Evolutionary conservation across 1,140 invertebrate species (phyloP).

Genomic region (Caerostris extrusa): DNA sequence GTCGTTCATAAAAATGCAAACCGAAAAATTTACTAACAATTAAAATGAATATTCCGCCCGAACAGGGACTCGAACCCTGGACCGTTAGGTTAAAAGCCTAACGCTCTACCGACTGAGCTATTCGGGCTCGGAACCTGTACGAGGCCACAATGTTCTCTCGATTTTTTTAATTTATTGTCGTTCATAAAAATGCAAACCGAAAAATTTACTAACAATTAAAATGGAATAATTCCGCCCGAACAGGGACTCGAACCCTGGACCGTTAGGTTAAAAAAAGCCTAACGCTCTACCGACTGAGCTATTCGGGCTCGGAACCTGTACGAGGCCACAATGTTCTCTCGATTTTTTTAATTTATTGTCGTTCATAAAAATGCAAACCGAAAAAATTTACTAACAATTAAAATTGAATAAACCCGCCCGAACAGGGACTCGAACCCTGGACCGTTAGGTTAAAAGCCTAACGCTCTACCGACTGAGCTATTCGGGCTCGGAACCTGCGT

Average conservation of each 20-base stretch:
- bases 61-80: slow-evolving; percentile 78
- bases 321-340: too few species aligned
- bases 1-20: too few species aligned
- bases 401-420: background rate
- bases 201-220: too few species aligned
- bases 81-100: slow-evolving; percentile 78
- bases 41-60: slow-evolving; percentile 27
- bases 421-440: slow-evolving; percentile 77
- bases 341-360: too few species aligned
- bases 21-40: too few species aligned
- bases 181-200: too few species aligned
- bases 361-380: too few species aligned
- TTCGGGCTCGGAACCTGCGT: background rate
- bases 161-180: too few species aligned
- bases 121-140: slow-evolving; percentile 5
- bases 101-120: slow-evolving; percentile 78
- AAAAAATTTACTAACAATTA: too few species aligned
- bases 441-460: slow-evolving; percentile 77
- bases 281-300: slow-evolving; percentile 78
- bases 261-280: slow-evolving; percentile 78
- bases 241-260: slow-evolving; percentile 78
- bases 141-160: too few species aligned
- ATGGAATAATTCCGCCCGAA: slow-evolving; percentile 46
- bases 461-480: slow-evolving; percentile 77
- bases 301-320: slow-evolving; percentile 26